Base-by-base conservation (phyloP, 1,140 invertebrate genomes). In the Tribolium madens region DNA sequence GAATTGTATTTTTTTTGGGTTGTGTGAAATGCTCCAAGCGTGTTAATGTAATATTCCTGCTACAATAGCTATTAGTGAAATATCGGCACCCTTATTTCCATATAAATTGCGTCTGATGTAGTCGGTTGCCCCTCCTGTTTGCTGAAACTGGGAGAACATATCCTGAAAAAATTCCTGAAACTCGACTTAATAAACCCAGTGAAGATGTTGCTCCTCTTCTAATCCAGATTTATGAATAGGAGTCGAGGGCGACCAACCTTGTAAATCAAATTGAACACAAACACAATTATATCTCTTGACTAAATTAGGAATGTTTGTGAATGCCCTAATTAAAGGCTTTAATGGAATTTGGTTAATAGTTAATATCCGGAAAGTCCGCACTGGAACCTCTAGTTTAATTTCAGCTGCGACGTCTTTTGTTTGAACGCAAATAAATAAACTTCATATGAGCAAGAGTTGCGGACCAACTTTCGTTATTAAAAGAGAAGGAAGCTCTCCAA, bases 241-340 rank as follows among this genome's bases (percentile, higher is more conserved):
- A 13, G 26, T 42, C 36, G 36, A 42, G 57, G 57, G 26, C 57
- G n/a, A 26, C 26, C 57, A 26, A 57, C 52, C 57, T 64, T 14
- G 21, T 64, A 64, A 64, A 64, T 64, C 57, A 64, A 64, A 64
- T 64, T 64, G 57, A 64, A 64, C 57, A 64, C 57, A 64, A 64
- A 64, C 57, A 33, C 57, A 64, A 64, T 64, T 64, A 64, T 64
- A 64, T 64, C 57, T 64, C 57, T 33, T 64, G 57, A 64, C 57
- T 64, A 33, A 64, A 64, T 64, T 64, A 64, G 57, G 57, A 64
- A 33, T 64, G 57, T 33, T 31, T 64, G 57, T 64, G 57, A 64
- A 64, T 64, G 57, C 17, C 57, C 57, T 64, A 64, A 64, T 64
- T 64, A 64, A 64, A 64, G 57, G 57, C 31, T 64, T 14, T 64